These are phyloP conservation scores for Athene noctua DNA, from an alignment of 2,113 vertebrate genomes.

Conservation along the genomic window DNA sequence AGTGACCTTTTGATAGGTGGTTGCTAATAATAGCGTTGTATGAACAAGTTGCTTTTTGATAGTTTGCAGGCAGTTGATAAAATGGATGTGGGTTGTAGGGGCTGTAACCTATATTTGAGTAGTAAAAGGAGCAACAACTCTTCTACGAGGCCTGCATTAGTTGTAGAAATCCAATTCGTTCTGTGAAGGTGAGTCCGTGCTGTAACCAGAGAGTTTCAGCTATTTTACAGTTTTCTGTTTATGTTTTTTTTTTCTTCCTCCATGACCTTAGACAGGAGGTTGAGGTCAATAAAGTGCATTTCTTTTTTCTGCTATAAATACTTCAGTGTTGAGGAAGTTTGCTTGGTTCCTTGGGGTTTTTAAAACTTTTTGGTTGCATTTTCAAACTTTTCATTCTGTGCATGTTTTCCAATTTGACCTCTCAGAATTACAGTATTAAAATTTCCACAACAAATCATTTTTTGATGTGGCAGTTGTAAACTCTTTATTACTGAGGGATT, in stretches of 20 bases:
- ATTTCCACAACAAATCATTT: not conserved
- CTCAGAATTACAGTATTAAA: not conserved
- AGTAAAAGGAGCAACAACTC: not conserved
- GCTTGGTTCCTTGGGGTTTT: not conserved
- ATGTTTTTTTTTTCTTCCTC: not conserved
- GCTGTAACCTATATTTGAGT: not conserved
- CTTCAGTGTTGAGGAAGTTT: not conserved
- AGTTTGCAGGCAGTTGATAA: not conserved
- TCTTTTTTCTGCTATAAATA: not conserved
- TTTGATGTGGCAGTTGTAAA: not conserved
- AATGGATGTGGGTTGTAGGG: not conserved
- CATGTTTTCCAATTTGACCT: not conserved
- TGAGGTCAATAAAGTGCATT: constrained; percentile 43
- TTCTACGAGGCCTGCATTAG: not conserved
- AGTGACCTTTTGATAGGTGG: not conserved
- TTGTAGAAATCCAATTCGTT: not conserved
- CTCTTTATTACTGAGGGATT: not conserved
- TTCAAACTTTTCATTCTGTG: not conserved
- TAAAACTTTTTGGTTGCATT: not conserved
- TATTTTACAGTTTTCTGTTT: not conserved
- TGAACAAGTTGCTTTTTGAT: not conserved
- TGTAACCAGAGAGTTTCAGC: not conserved
- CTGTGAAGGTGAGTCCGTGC: not conserved
- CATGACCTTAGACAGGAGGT: not conserved
- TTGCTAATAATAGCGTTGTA: not conserved